Conservation (phyloP, 92 coral and sea anemone species). For the Hydrozoanthus gracilis region DNA sequence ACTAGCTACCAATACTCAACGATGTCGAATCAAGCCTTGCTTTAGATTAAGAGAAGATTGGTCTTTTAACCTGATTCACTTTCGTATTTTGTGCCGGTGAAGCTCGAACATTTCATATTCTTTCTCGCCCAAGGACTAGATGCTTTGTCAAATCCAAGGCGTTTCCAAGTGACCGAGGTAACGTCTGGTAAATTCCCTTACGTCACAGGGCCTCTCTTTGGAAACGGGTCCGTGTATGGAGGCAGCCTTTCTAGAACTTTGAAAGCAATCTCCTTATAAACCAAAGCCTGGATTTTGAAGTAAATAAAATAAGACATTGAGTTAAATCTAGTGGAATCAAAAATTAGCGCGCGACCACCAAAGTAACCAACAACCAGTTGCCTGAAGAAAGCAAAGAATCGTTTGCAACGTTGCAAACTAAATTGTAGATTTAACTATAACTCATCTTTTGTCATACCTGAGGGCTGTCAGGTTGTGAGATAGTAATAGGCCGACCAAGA, state of each 20-base stretch:
- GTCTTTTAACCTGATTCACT: too few species aligned
- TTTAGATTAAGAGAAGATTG: too few species aligned
- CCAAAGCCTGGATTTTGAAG: slow-evolving; percentile 48
- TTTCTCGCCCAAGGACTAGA: too few species aligned
- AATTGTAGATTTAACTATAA: too few species aligned
- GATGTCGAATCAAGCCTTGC: too few species aligned
- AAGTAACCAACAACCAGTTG: neutral
- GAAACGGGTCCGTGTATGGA: slow-evolving; percentile 33
- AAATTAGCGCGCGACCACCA: neutral
- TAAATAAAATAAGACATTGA: neutral
- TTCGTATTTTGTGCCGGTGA: too few species aligned
- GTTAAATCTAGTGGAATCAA: neutral
- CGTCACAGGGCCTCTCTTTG: slow-evolving; percentile 17
- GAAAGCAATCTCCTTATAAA: slow-evolving; percentile 59
- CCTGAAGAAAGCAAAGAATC: neutral
- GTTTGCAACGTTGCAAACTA: too few species aligned
- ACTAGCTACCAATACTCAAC: too few species aligned
- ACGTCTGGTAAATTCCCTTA: neutral
- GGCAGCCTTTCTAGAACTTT: slow-evolving; percentile 60
- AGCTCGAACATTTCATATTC: too few species aligned
- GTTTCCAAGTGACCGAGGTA: too few species aligned
- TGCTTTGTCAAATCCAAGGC: too few species aligned
- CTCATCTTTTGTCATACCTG: slow-evolving; percentile 62
- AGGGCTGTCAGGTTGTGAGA: slow-evolving; percentile 84
- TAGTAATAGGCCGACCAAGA: slow-evolving; percentile 86